Evolutionary conservation across 2,113 vertebrate species (phyloP), one percentile per base, ranked within the genome.

Genomic region (Macquaria australasica): DNA sequence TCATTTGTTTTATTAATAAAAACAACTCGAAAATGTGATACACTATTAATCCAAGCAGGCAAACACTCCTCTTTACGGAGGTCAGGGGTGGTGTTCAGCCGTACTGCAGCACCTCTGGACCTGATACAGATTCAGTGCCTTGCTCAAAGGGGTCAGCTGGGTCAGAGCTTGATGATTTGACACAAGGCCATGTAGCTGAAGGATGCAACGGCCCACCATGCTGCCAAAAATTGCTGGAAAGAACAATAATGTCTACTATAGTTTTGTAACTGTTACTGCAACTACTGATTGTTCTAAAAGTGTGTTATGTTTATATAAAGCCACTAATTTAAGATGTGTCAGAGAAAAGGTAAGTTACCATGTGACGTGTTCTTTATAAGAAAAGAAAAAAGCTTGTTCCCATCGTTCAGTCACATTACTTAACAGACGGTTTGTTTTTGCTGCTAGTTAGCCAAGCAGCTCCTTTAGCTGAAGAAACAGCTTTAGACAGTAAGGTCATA

Each of bases 21-120:
- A 84, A 88, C 73, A 80, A 43, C 39, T 79, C 4, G 1, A 78
- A 87, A 71, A 85, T 79, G 0, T 51, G 70, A 89, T 70, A 74
- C 11, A 25, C 14, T 11, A 45, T 64, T 77, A 68, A 72, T 84
- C 62, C 51, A 25, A 81, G n/a, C 7, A 59, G 70, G 69, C 18
- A 66, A 71, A 73, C 43, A 16, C 60, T 64, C 25, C 23, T 50
- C 59, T 58, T 37, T 41, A 8, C 41, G 43, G 55, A 73, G 72
- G 56, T 45, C 15, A 69, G 45, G 6, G 43, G 50, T 72, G 14
- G 12, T 10, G 18, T 34, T 66, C 8, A 43, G 50, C 2, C 2
- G 0, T 21, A 15, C 34, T 7, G 37, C 15, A 64, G 6, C 23
- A 0, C 6, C 79, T 59, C 74, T 56, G 37, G 60, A 59, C 58